These are phyloP conservation scores for Notothenia coriiceps DNA, from an alignment of 2,113 vertebrate genomes.

Conservation along the genomic window DNA sequence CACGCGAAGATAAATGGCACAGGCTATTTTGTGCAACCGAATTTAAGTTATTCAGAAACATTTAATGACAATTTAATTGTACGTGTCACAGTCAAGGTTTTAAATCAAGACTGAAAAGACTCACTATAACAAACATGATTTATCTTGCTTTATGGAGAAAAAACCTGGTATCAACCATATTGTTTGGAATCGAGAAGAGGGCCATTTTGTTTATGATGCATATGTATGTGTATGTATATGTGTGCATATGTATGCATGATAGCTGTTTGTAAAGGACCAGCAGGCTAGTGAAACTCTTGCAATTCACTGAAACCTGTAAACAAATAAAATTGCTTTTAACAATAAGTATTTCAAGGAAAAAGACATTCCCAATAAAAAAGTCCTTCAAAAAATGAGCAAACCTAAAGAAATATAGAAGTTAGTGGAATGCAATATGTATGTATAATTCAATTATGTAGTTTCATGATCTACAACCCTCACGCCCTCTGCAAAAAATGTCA, in stretches of 20 bases:
- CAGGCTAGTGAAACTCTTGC: background rate
- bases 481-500: background rate
- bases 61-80: conserved; percentile 6
- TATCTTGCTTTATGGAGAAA: background rate
- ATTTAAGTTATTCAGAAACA: conserved; percentile 20
- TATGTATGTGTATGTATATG: too few relatives aligned
- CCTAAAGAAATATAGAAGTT: background rate
- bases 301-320: background rate
- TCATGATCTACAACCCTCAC: background rate
- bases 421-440: background rate
- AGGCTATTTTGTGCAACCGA: conserved; percentile 21
- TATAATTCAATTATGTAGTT: background rate
- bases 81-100: background rate
- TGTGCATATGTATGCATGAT: too few relatives aligned
- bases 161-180: background rate
- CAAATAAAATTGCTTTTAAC: background rate
- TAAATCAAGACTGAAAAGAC: background rate
- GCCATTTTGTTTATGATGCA: background rate
- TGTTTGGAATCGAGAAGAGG: background rate
- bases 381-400: background rate
- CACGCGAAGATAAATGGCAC: conserved; percentile 28
- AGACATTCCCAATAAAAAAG: background rate
- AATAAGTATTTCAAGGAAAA: background rate
- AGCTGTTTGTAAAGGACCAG: background rate
- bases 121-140: background rate